Evolutionary conservation across 2,888 invertebrate genomes (phyloP).

Genomic region (Drosophila koepferae): DNA sequence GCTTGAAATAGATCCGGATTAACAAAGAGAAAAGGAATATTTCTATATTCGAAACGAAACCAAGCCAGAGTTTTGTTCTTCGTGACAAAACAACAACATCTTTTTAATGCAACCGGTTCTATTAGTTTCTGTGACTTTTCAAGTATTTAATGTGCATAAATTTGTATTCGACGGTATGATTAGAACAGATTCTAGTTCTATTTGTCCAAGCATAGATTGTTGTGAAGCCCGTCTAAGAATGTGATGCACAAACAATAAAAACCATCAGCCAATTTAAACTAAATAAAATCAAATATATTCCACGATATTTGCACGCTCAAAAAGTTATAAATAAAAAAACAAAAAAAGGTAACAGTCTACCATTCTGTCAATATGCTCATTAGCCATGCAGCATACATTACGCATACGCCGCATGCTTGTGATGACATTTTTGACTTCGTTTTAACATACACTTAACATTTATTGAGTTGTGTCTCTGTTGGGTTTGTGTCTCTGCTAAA

Average conservation of each 20-base stretch:
- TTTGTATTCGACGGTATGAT: slow-evolving; percentile 38
- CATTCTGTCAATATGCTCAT: too few relatives aligned
- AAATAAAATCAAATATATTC: slow-evolving; percentile 5
- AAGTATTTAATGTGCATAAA: slow-evolving; percentile 65
- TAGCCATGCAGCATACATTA: neutral
- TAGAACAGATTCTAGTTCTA: slow-evolving; percentile 32
- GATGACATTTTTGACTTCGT: slow-evolving; percentile 22
- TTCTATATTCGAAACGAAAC: slow-evolving; percentile 8
- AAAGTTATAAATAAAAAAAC: neutral
- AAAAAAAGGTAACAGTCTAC: too few relatives aligned
- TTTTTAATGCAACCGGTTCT: slow-evolving; percentile 67
- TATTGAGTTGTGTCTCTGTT: slow-evolving; percentile 10
- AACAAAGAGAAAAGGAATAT: neutral
- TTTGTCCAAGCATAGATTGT: slow-evolving; percentile 34
- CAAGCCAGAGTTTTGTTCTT: slow-evolving; percentile 6
- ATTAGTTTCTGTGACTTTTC: slow-evolving; percentile 62
- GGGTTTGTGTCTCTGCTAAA: slow-evolving; percentile 52
- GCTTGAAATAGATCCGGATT: slow-evolving; percentile 28
- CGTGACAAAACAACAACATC: slow-evolving; percentile 10
- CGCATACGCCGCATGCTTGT: slow-evolving; percentile 4
- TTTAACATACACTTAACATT: slow-evolving; percentile 32
- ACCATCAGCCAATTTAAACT: slow-evolving; percentile 8
- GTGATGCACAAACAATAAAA: slow-evolving; percentile 19
- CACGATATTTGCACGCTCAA: neutral
- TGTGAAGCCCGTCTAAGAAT: slow-evolving; percentile 31